A percentile compares a stretch with the other conserved stretches of the same genome.
phyloP scores from a whole-genome alignment of 1,140 invertebrate genomes.

The Ips typographus region DNA sequence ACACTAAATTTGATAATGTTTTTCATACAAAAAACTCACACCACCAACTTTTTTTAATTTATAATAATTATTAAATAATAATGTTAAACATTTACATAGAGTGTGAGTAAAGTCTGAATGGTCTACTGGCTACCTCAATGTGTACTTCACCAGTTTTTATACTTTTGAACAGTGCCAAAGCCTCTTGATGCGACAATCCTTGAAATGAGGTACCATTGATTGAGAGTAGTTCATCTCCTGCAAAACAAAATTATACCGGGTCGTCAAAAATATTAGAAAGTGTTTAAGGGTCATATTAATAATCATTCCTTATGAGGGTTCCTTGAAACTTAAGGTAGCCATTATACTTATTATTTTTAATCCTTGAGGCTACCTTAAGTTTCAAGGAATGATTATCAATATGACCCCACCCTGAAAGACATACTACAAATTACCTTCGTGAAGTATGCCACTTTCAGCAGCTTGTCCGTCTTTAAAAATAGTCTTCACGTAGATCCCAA shows the following conservation, averaged over 20 bases:
- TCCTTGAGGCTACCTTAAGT: too few relatives aligned
- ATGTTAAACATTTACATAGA: conserved; percentile 22
- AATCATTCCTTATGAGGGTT: background rate
- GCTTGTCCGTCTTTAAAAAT: conserved; percentile 77
- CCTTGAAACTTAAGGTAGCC: background rate
- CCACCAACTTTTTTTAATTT: background rate
- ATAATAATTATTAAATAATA: background rate
- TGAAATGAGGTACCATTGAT: conserved; percentile 81
- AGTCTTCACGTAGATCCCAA: conserved; percentile 83
- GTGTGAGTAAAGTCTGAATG: conserved; percentile 28
- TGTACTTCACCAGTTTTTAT: conserved; percentile 83
- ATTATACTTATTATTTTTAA: too few relatives aligned
- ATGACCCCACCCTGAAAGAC: background rate
- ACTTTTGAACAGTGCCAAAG: conserved; percentile 85
- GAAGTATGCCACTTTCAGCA: conserved; percentile 65
- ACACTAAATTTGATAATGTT: background rate
- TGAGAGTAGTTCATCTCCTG: conserved; percentile 89
- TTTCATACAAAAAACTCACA: background rate
- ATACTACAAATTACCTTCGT: conserved; percentile 55
- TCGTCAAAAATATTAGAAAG: background rate
- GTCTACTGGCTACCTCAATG: conserved; percentile 71
- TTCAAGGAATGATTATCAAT: background rate
- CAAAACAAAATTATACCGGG: conserved; percentile 43
- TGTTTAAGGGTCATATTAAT: background rate
- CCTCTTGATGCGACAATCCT: conserved; percentile 85